Evolutionary conservation across 2,888 invertebrate genomes (phyloP), one percentile per base, ranked within the genome.

Genomic region (Orthosia gracilis): DNA sequence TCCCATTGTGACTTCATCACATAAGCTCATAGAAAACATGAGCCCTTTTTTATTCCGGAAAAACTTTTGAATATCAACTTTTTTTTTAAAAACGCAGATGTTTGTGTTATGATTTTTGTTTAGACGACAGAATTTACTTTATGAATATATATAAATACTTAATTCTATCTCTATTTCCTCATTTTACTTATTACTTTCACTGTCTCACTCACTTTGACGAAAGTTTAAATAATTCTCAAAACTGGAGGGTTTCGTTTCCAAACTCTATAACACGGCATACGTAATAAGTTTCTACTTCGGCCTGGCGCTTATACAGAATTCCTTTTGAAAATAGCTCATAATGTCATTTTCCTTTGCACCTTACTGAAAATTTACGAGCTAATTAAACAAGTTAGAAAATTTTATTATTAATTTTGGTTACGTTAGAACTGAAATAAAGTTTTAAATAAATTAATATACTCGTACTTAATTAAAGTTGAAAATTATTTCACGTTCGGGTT

Each of bases 291-390:
- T 63, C 26, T 47, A 68, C 47, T 62, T 7, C 13, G 17, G 63
- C 52, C 31, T 31, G 66, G 40, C 17, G n/a, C n/a, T 59, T 78
- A 65, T 86, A 72, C 18, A 55, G 31, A 79, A 86, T 84, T 84
- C 79, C 76, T 66, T 86, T 84, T 84, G 71, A 75, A 64, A 67
- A 75, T 68, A 61, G 72, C 72, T 76, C 74, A 76, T 77, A 69
- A 71, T 76, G 70, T 62, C 82, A 64, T 72, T 70, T 62, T 61
- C 68, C 52, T 74, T 68, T 65, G 52, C 26, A 62, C 55, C 58
- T 75, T 68, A 68, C 59, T 45, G 73, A 74, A 80, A 84, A 71
- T 75, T 73, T 71, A 72, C 61, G 59, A 59, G 50, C 45, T 78
- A 75, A 75, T 76, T 57, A 65, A 49, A 50, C 52, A 71, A 63